Base-by-base conservation (phyloP, 2,888 invertebrate species). In the Folsomia candida region DNA sequence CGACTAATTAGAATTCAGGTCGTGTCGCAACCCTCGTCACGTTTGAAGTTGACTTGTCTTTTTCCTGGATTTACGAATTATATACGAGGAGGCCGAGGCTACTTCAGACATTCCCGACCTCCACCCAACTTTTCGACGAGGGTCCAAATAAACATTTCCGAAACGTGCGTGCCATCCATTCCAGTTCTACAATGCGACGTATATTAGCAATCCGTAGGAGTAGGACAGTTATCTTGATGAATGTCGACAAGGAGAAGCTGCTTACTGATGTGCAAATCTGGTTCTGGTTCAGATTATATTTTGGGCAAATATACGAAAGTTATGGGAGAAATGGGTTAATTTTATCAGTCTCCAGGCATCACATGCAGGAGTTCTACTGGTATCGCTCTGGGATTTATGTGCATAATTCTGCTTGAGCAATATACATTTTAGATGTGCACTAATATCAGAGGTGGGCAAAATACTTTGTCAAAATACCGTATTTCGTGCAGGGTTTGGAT, bases 41-140 rank as follows among this genome's bases (percentile, higher is more conserved):
- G 54, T 54, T 54, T 54, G 54, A 54, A 54, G 54, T 54, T 54
- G 54, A 54, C 54, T 54, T 54, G 54, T 54, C 54, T 54, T 22
- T 54, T 22, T 22, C 20, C 54, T 6, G 54, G 54, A 54, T 54
- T 54, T 54, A 54, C 54, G 54, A 54, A 54, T 54, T 54, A 54
- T n/a, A n/a, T n/a, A n/a, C n/a, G n/a, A n/a, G n/a, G n/a, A n/a
- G n/a, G n/a, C n/a, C 54, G 54, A 54, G 20, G 37, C 37, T 37
- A 37, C 37, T 37, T 37, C 37, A 37, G 14, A 37, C 14, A 37
- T 14, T 37, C 6, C 4, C 14, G 37, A 4, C 37, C 37, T 37
- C 37, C 37, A 37, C 37, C 37, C 37, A 9, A 37, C 14, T 37
- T 14, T 37, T 37, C 37, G 14, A 37, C 37, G 37, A 54, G n/a